Evolutionary conservation across 2,888 invertebrate genomes (phyloP), one percentile per base, ranked within the genome.

Genomic region (Trilocha varians): DNA sequence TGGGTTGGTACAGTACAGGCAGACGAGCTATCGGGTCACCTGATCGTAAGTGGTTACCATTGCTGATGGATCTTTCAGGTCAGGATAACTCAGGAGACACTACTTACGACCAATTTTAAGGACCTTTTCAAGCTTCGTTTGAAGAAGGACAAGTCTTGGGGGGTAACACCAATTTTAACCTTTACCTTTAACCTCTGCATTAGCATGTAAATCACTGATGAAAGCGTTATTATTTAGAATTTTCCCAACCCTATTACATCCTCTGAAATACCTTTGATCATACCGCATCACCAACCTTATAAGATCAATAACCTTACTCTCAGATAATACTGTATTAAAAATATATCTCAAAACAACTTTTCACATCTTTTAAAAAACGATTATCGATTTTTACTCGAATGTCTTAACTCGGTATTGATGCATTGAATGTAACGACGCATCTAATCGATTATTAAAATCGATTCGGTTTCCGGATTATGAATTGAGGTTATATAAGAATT

Each of bases 211-310:
- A n/a, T n/a, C n/a, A n/a, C n/a, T n/a, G n/a, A n/a, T n/a, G n/a
- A n/a, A n/a, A n/a, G n/a, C n/a, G n/a, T n/a, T n/a, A n/a, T n/a
- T n/a, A n/a, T n/a, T n/a, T n/a, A n/a, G n/a, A n/a, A n/a, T n/a
- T n/a, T n/a, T n/a, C n/a, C n/a, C n/a, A 25, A 11, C 25, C 25
- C 25, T 25, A 25, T 9, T 25, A 11, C 3, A 3, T 6, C 5
- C n/a, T n/a, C n/a, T n/a, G n/a, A n/a, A n/a, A 25, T 25, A 1
- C 25, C 50, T 66, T 66, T 67, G 66, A 68, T 60, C 55, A 53
- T 46, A 45, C 50, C 56, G 55, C 44, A 42, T 35, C 46, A 52
- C 36, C 36, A 36, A 42, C 6, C 25, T 32, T 32, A 35, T 16
- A 9, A 52, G 50, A 57, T 59, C 55, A 53, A 57, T 59, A 45